Conservation (phyloP, 2,797 vertebrate species). For the Spizella passerina region DNA sequence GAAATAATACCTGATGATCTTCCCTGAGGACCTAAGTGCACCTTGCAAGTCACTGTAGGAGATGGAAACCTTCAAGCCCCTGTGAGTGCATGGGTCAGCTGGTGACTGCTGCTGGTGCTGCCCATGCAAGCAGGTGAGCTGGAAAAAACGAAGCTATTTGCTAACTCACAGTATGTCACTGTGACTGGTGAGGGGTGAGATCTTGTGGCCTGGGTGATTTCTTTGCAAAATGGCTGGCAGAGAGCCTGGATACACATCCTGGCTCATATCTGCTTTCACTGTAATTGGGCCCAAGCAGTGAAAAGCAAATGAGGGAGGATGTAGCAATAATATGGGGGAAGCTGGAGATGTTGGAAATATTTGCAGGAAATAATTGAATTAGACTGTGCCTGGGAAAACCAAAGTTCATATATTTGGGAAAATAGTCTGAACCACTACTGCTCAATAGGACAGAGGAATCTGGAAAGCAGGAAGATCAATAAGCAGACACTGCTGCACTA, state of each 20-base stretch:
- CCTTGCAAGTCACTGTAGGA: neutral
- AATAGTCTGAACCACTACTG: neutral
- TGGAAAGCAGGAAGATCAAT: neutral
- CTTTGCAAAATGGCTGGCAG: neutral
- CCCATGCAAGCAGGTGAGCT: neutral
- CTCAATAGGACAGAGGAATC: neutral
- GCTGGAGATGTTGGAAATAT: neutral
- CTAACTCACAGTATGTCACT: neutral
- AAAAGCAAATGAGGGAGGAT: conserved; percentile 17
- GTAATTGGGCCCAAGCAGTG: neutral
- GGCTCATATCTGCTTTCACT: neutral
- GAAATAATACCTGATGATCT: neutral
- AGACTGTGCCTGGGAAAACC: neutral
- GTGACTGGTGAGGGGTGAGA: neutral
- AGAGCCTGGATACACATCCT: neutral
- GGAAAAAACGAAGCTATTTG: neutral
- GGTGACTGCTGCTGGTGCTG: rapidly evolving
- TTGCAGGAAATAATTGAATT: conserved; percentile 1
- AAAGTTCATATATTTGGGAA: neutral
- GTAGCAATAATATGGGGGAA: neutral
- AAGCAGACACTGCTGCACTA: neutral
- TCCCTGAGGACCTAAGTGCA: neutral
- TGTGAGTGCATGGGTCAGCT: neutral
- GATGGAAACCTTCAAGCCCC: neutral
- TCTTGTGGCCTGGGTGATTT: neutral